Conservation (phyloP, 2,888 invertebrate genomes). For the Caenorhabditis auriculariae region DNA sequence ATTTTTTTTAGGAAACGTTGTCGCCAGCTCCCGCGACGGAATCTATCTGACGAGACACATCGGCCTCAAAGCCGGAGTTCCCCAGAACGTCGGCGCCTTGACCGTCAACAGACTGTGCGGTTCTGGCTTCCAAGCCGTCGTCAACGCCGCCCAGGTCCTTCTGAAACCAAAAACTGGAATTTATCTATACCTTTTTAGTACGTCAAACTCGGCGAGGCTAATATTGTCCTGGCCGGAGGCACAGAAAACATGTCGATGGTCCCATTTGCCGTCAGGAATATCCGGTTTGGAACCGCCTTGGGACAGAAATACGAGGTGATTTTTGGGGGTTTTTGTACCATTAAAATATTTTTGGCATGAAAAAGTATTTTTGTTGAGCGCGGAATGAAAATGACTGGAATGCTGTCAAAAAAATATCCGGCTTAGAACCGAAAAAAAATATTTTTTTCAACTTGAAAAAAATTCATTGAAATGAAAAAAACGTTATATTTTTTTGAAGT, state of each 20-base stretch:
- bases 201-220: slow-evolving; percentile 43
- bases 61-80: slow-evolving; percentile 79
- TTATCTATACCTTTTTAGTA: slow-evolving; percentile 13
- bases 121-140: slow-evolving; percentile 91
- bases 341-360: too few relatives aligned
- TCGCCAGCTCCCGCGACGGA: slow-evolving; percentile 80
- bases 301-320: slow-evolving; percentile 71
- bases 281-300: slow-evolving; percentile 84
- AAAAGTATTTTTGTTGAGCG: too few relatives aligned
- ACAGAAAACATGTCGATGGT: slow-evolving; percentile 87
- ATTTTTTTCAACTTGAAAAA: too few relatives aligned
- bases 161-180: background rate
- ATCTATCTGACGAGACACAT: slow-evolving; percentile 84
- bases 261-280: slow-evolving; percentile 81
- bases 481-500: too few relatives aligned
- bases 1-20: slow-evolving; percentile 55
- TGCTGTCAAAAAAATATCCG: background rate
- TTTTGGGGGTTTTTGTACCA: too few relatives aligned
- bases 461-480: too few relatives aligned
- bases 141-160: slow-evolving; percentile 68
- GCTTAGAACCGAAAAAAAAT: too few relatives aligned
- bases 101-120: slow-evolving; percentile 92
- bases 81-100: slow-evolving; percentile 80
- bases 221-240: slow-evolving; percentile 65
- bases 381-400: too few relatives aligned